phyloP scores from a whole-genome alignment of 2,113 vertebrate genomes.

The Melanerpes formicivorus region DNA sequence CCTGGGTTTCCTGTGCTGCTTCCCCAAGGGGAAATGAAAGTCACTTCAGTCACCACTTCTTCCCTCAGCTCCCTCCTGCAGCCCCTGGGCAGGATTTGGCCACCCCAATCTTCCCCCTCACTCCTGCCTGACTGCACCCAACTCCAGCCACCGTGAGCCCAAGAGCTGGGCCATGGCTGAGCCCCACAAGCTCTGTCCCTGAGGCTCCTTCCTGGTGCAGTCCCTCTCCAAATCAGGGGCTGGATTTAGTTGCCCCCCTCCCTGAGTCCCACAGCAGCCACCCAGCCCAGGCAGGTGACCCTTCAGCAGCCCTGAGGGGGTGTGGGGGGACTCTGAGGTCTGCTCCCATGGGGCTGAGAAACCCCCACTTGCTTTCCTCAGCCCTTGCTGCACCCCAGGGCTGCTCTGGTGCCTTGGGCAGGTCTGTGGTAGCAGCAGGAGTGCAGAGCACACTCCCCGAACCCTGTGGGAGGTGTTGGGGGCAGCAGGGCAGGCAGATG shows the following conservation, averaged over 20 bases:
- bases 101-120: accelerated
- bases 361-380: not conserved
- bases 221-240: not conserved
- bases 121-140: not conserved
- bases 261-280: not conserved
- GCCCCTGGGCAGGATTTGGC: accelerated
- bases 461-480: accelerated
- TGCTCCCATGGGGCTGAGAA: not conserved
- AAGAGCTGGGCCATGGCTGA: not conserved
- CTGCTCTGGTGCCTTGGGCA: not conserved
- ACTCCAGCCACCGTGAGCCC: not conserved
- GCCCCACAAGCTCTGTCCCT: not conserved
- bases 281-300: not conserved
- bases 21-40: not conserved
- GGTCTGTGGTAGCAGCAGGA: not conserved
- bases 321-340: accelerated
- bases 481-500: not conserved
- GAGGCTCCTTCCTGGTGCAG: not conserved
- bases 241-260: not conserved
- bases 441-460: accelerated
- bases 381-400: too few species aligned
- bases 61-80: not conserved
- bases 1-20: not conserved
- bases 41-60: not conserved
- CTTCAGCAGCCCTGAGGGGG: not conserved